Percentiles rank a stretch among this genome's conserved stretches.
phyloP scores from a whole-genome alignment of 1,140 invertebrate genomes.

The Phocides pigmalion region DNA sequence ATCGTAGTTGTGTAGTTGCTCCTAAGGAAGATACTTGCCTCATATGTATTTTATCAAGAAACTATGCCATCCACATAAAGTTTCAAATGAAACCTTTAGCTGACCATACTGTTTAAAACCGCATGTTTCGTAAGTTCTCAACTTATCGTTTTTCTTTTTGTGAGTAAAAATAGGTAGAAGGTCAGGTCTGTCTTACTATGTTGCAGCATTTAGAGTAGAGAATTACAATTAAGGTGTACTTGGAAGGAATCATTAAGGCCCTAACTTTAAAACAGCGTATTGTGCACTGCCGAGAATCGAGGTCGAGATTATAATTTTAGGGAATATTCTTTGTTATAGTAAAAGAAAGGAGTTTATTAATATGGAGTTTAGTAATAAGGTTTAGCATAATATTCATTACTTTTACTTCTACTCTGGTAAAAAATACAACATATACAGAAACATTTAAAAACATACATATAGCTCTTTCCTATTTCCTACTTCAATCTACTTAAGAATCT shows the following conservation, averaged over 20 bases:
- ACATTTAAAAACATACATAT: too few relatives aligned
- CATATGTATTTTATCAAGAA: too few relatives aligned
- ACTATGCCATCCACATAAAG: too few relatives aligned
- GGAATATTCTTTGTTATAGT: conserved; percentile 10
- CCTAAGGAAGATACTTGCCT: too few relatives aligned
- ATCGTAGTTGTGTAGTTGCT: too few relatives aligned
- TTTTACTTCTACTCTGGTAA: too few relatives aligned
- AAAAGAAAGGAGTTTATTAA: background rate
- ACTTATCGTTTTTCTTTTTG: background rate
- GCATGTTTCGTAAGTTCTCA: too few relatives aligned
- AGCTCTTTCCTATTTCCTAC: too few relatives aligned
- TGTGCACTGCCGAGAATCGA: conserved; percentile 1
- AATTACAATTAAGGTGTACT: background rate
- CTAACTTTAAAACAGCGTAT: conserved; percentile 15
- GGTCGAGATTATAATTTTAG: conserved; percentile 20
- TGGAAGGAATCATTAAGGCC: conserved; percentile 7
- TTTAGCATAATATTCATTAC: background rate
- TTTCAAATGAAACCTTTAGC: too few relatives aligned
- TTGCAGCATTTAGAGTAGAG: background rate
- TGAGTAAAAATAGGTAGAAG: background rate
- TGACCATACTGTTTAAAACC: too few relatives aligned
- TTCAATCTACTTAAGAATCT: too few relatives aligned
- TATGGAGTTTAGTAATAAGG: background rate
- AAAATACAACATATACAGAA: too few relatives aligned
- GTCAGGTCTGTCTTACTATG: background rate